Percentiles rank a stretch among this genome's conserved stretches.
Evolutionary conservation across 2,797 vertebrate genomes (phyloP).

Genomic region (Champsocephalus esox): DNA sequence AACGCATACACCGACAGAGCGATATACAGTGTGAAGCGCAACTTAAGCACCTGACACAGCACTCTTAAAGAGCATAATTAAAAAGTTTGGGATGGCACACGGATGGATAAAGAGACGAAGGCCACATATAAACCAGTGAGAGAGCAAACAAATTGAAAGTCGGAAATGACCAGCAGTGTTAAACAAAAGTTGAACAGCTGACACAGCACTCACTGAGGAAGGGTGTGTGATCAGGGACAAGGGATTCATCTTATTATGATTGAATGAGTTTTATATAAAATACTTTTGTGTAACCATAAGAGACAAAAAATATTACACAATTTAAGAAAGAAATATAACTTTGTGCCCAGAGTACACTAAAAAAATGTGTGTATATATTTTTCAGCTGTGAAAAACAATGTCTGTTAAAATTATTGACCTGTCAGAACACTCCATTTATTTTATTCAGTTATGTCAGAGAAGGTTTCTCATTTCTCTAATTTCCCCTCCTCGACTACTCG

Average conservation of each 20-base stretch:
- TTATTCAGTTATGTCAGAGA: background rate
- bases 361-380: background rate
- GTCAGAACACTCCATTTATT: conserved; percentile 28
- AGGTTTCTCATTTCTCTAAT: too few relatives aligned
- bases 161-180: conserved; percentile 8
- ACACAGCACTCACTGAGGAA: conserved; percentile 21
- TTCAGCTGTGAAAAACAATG: conserved; percentile 35
- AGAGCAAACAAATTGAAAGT: conserved; percentile 7
- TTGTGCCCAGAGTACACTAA: background rate
- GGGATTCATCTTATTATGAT: conserved; percentile 9
- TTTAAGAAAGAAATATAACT: background rate
- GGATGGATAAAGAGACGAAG: conserved; percentile 24
- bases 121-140: conserved; percentile 6
- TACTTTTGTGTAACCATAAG: background rate
- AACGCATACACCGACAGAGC: conserved; percentile 37
- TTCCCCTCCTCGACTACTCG: too few relatives aligned
- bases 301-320: background rate
- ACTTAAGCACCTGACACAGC: conserved; percentile 58
- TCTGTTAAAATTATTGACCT: conserved; percentile 33
- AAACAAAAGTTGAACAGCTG: conserved; percentile 39
- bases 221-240: conserved; percentile 3
- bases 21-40: conserved; percentile 39
- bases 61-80: conserved; percentile 65
- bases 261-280: conserved; percentile 25
- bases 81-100: conserved; percentile 36